phyloP scores from a whole-genome alignment of 2,113 vertebrate species.

The Oryzias curvinotus region DNA sequence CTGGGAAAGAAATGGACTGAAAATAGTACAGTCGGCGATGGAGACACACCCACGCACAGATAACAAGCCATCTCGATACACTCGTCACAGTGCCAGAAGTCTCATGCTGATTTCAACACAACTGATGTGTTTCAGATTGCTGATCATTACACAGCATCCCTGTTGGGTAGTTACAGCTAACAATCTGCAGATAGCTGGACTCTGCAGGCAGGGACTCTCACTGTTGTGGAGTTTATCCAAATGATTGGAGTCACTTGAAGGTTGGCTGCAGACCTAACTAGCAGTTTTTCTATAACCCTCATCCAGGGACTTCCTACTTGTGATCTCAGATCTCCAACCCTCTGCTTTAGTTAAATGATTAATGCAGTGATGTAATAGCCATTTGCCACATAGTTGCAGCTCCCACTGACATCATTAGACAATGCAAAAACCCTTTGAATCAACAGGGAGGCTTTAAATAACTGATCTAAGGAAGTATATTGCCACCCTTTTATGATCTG shows the following conservation, averaged over 20 bases:
- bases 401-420: background rate
- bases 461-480: slow-evolving; percentile 27
- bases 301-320: background rate
- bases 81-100: slow-evolving; percentile 35
- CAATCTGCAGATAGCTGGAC: slow-evolving; percentile 26
- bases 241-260: slow-evolving; percentile 17
- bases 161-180: slow-evolving; percentile 37
- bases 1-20: slow-evolving; percentile 11
- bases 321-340: slow-evolving; percentile 1
- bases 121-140: slow-evolving; percentile 40
- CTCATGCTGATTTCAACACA: slow-evolving; percentile 29
- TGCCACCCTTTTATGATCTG: too few species aligned
- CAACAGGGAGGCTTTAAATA: background rate
- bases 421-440: background rate
- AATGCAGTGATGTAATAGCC: background rate
- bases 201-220: slow-evolving; percentile 1
- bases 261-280: slow-evolving; percentile 15
- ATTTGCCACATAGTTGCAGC: background rate
- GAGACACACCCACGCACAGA: slow-evolving; percentile 22
- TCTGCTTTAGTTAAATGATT: background rate
- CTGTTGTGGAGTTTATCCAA: background rate
- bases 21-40: slow-evolving; percentile 17
- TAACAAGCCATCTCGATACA: slow-evolving; percentile 34
- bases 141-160: slow-evolving; percentile 40
- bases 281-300: slow-evolving; percentile 9